phyloP scores from a whole-genome alignment of 2,113 vertebrate genomes.

The Planiliza haematocheilus region DNA sequence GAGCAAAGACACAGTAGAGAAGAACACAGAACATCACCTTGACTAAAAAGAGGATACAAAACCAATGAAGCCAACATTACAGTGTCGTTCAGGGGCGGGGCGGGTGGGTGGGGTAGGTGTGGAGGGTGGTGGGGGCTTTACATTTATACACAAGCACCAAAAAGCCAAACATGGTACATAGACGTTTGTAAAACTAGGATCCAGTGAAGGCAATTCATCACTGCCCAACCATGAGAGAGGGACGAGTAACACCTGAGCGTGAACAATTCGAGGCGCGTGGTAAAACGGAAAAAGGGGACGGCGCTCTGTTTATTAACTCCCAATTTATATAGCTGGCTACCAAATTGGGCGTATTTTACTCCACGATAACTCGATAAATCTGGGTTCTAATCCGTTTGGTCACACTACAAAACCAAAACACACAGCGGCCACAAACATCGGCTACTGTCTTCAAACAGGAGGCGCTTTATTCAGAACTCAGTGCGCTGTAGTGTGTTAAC shows the following conservation, averaged over 20 bases:
- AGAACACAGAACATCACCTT: conserved; percentile 74
- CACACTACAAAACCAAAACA: conserved; percentile 43
- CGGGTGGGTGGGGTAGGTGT: too few species aligned
- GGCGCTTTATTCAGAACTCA: conserved; percentile 35
- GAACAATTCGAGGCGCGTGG: conserved; percentile 58
- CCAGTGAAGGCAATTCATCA: conserved; percentile 67
- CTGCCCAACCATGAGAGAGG: conserved; percentile 49
- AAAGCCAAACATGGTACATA: conserved; percentile 79
- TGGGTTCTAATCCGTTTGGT: conserved; percentile 11
- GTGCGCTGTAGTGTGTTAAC: conserved; percentile 51
- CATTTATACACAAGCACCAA: conserved; percentile 86
- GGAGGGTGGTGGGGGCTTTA: conserved; percentile 71
- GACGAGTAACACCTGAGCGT: conserved; percentile 35
- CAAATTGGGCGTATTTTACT: conserved; percentile 18
- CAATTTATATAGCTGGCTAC: neutral
- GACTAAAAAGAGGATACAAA: conserved; percentile 73
- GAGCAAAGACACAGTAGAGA: conserved; percentile 69
- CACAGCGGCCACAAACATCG: conserved; percentile 27
- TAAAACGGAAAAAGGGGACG: conserved; percentile 27
- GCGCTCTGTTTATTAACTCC: conserved; percentile 10
- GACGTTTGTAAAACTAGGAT: conserved; percentile 65
- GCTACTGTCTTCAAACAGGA: conserved; percentile 5
- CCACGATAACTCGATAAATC: neutral
- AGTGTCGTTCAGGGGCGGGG: conserved; percentile 73
- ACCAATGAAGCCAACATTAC: conserved; percentile 80